Evolutionary conservation across 2,113 vertebrate species (phyloP), one percentile per base, ranked within the genome.

Genomic region (Columba janthina): DNA sequence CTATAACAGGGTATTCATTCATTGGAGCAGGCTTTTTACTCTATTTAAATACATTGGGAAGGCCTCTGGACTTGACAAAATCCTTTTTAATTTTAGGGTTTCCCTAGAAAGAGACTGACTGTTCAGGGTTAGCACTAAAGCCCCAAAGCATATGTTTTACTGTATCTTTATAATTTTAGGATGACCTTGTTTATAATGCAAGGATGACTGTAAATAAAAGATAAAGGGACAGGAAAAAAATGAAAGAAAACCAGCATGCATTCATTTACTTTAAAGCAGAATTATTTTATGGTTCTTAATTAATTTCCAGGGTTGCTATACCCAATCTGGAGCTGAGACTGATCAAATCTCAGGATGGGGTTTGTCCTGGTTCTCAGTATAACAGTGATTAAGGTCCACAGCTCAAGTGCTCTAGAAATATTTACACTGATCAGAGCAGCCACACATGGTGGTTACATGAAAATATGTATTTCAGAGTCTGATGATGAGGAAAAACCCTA

Each of bases 1-100:
- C 97, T 97, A 24, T 97, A 97, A 97, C 97, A 98, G 98, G 97
- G 97, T 94, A 75, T 95, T 98, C 98, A 93, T 95, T 97, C 98
- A 96, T 93, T 46, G 36, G 53, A 96, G 97, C 94, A 97, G 97
- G 91, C 93, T 96, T 97, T 97, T 96, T 95, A 90, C 95, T 94
- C 89, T 32, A 9, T 93, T 96, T 95, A 98, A 98, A 97, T 91
- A 97, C 88, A 16, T 69, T 92, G 90, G 89, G 87, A 95, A 96
- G 94, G 94, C 96, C 97, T 93, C 96, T 93, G 97, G 97, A 98
- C 96, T 95, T 96, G 96, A 96, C 91, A 96, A 92, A 98, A 96
- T 26, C 86, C 90, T 97, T 95, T 97, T 97, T 97, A 97, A 97
- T 98, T 98, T 97, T 96, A 97, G 97, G 90, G 85, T 95, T 97